Base-by-base conservation (phyloP, 2,888 invertebrate species). In the Melanotus villosus region DNA sequence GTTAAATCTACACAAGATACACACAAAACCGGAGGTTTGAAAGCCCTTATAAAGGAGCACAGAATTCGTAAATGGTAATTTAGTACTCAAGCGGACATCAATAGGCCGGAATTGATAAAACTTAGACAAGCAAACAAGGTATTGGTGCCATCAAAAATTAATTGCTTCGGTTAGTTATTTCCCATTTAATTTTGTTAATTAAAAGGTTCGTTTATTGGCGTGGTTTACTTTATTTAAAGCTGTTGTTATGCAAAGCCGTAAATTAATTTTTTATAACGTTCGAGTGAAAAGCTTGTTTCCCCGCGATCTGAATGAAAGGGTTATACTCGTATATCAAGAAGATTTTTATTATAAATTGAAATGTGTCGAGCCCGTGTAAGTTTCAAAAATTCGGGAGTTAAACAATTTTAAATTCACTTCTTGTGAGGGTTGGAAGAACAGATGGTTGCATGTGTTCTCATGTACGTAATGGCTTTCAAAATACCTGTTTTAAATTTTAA, bases 401-500 rank as follows among this genome's bases (percentile, higher is more conserved):
- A 56, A 38, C 14, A 38, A 56, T 56, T 38, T 36, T 6, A 23
- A 38, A 56, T 56, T 56, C 56, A 23, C 21, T 56, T 56, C 36
- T 12, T 10, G 16, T 5, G 6, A 23, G 50, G 18, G 19, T 21
- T 56, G 10, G 14, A 21, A 47, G 45, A 30, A 60, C 59, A 60
- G 59, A 52, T 63, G 63, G 50, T 18, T 52, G 52, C 63, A 50
- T 58, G 65, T 65, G 65, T 65, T 65, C 47, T 57, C 58, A 30
- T 58, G 58, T 57, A 58, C 58, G 50, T 65, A 65, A 65, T 65
- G 57, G 38, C 65, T 65, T 65, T 65, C 50, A 41, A 65, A 65
- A 65, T 52, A 52, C 65, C 65, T 65, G 50, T 36, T 65, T 65
- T 65, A 65, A 58, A 65, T 58, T 65, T 65, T 65, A 65, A 65